Percentiles rank a stretch among this genome's conserved stretches.
phyloP scores from a whole-genome alignment of 2,797 vertebrate species.

The Melopsittacus undulatus region DNA sequence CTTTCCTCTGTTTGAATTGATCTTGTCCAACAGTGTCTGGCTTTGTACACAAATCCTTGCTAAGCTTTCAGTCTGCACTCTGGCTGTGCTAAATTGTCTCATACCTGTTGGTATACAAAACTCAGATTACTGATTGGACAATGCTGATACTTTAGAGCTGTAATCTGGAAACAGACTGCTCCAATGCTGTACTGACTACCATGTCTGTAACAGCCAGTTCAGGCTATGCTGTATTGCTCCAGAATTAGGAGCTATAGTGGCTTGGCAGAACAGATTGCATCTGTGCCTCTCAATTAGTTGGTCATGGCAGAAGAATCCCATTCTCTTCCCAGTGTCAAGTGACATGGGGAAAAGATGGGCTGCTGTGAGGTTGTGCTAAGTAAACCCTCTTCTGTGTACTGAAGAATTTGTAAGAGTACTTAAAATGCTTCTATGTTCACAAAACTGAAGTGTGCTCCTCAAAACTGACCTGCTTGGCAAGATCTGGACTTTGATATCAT shows the following conservation, averaged over 20 bases:
- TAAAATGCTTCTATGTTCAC: not conserved
- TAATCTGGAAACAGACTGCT: not conserved
- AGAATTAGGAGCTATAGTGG: not conserved
- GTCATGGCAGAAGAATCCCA: not conserved
- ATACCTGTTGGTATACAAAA: not conserved
- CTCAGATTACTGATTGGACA: not conserved
- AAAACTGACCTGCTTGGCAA: not conserved
- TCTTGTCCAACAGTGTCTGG: not conserved
- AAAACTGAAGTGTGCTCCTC: not conserved
- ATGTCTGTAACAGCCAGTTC: not conserved
- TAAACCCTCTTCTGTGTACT: not conserved
- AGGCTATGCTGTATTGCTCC: not conserved
- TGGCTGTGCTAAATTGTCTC: not conserved
- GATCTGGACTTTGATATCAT: not conserved
- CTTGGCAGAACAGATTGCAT: not conserved
- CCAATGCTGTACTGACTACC: not conserved
- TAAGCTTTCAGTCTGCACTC: not conserved
- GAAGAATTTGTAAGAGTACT: not conserved
- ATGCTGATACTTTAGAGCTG: not conserved
- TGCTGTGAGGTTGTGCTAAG: not conserved
- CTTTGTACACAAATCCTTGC: slow-evolving; percentile 41
- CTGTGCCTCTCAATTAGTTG: not conserved
- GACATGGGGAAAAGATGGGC: not conserved
- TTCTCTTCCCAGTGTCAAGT: not conserved
- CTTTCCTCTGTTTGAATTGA: slow-evolving; percentile 42